Evolutionary conservation across 2,888 invertebrate genomes (phyloP), one percentile per base, ranked within the genome.

Genomic region (Drosophila pseudotakahashii): DNA sequence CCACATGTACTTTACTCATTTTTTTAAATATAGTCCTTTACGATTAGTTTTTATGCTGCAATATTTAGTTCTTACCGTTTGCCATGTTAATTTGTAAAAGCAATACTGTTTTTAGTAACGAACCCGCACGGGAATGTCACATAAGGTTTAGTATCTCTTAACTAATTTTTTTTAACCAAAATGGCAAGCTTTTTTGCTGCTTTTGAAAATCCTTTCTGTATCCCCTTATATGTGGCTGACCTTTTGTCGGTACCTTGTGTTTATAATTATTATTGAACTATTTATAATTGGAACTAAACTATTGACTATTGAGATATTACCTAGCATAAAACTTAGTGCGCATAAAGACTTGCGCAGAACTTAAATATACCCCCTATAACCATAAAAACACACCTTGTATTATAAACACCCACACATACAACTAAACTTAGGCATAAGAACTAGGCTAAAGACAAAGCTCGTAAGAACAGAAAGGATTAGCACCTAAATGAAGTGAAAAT

Each of bases 281-380:
- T 86, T 88, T 79, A 82, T 88, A 83, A 79, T 70, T 78, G 73
- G 77, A 78, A 73, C 73, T 84, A 83, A 87, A 84, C 88, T 82
- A 88, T 87, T 86, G 77, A 88, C 86, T 88, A 88, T 81, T 86
- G 84, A 88, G 74, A 80, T 86, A 86, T 86, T 76, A 73, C 69
- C 63, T 81, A 83, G 75, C 59, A 64, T 75, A 75, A 68, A 58
- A 61, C 50, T 34, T 70, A 71, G 73, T 51, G 47, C 42, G 50
- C 42, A 63, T 66, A 54, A 79, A 68, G 78, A 82, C 75, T 75
- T 73, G 66, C 83, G 61, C 53, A 68, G 59, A 70, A 50, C 54
- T 68, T 58, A 55, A 69, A 68, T 39, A 73, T 63, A 76, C 47
- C 50, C 58, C 45, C 47, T 42, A 68, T 62, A 68, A 67, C 66